Percentiles rank a stretch among this genome's conserved stretches.
phyloP scores from a whole-genome alignment of 1,140 invertebrate genomes.

The Caenorhabditis brenneri region DNA sequence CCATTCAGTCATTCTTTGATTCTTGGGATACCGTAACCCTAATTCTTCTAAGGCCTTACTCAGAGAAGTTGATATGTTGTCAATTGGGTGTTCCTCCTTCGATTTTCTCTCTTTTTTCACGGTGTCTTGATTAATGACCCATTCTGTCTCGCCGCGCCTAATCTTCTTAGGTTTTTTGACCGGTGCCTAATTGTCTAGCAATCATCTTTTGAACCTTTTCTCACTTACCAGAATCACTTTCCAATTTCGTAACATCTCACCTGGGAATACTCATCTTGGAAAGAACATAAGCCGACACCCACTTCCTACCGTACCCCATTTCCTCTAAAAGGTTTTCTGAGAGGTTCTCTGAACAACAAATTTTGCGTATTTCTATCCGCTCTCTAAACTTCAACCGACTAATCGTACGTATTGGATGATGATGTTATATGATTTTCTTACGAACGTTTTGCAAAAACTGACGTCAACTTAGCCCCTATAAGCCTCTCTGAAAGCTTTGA shows the following conservation, averaged over 20 bases:
- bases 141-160: background rate
- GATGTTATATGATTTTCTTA: background rate
- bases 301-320: background rate
- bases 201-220: background rate
- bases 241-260: too few relatives aligned
- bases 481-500: background rate
- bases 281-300: too few relatives aligned
- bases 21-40: too few relatives aligned
- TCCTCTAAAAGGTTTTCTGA: background rate
- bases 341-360: background rate
- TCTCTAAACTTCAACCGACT: background rate
- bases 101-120: too few relatives aligned
- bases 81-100: background rate
- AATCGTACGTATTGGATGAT: background rate
- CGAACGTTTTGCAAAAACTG: background rate
- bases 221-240: too few relatives aligned
- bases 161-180: background rate
- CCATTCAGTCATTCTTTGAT: too few relatives aligned
- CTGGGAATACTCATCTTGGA: too few relatives aligned
- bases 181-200: background rate
- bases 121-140: background rate
- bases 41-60: too few relatives aligned
- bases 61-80: background rate
- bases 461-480: slow-evolving; percentile 3
- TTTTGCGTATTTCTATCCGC: background rate